A percentile compares a stretch with the other conserved stretches of the same genome.
Conservation (phyloP, 2,888 invertebrate genomes). For the Strigamia maritima region DNA sequence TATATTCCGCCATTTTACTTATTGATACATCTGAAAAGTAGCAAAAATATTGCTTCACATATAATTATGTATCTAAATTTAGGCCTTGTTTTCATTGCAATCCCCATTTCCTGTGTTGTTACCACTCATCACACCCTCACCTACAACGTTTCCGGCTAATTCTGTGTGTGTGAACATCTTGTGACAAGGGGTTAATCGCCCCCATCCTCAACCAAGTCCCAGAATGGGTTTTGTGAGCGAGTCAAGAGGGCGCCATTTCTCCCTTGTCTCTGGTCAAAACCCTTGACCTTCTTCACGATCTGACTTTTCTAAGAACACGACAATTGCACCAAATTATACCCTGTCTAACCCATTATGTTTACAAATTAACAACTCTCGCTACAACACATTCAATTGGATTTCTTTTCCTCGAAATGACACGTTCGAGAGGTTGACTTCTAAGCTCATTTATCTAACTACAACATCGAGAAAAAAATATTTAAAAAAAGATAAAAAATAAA, state of each 20-base stretch:
- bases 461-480: too few species aligned
- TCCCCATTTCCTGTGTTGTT: background rate
- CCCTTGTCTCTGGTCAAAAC: constrained; percentile 22
- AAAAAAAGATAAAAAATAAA: too few species aligned
- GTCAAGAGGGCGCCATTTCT: constrained; percentile 34
- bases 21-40: too few species aligned
- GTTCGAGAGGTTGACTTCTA: background rate
- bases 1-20: too few species aligned
- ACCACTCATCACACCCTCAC: background rate
- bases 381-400: background rate
- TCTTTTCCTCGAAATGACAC: background rate
- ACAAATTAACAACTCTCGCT: background rate
- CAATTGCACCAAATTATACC: constrained; percentile 7
- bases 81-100: background rate
- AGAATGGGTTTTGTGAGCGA: constrained; percentile 7
- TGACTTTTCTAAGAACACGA: background rate
- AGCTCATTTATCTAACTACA: too few species aligned
- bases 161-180: constrained; percentile 15
- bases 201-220: background rate
- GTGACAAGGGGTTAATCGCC: constrained; percentile 29
- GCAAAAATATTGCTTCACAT: background rate
- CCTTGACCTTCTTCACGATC: constrained; percentile 6
- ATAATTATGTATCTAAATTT: background rate
- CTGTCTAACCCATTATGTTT: background rate
- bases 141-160: constrained; percentile 18